Evolutionary conservation across 2,113 vertebrate species (phyloP).

Genomic region (Rattus rattus): DNA sequence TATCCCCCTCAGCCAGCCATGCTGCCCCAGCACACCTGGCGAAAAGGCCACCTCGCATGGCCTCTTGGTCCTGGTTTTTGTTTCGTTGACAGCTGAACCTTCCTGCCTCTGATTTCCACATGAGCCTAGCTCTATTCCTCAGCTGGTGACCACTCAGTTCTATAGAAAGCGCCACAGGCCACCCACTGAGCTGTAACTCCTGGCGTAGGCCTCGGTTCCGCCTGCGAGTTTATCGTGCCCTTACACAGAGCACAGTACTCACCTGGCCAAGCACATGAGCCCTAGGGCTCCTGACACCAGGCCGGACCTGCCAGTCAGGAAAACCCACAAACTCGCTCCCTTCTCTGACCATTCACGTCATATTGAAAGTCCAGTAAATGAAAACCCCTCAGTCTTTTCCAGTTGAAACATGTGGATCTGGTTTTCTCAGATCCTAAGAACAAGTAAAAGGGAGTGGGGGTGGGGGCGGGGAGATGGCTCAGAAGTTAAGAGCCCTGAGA

Average conservation of each 20-base stretch:
- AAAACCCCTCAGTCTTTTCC: background rate
- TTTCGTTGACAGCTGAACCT: background rate
- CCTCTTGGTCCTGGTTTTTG: background rate
- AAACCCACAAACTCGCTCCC: background rate
- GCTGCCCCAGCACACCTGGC: background rate
- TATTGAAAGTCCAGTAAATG: background rate
- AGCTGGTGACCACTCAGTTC: background rate
- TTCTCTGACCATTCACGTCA: background rate
- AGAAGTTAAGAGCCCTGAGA: background rate
- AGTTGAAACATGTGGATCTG: background rate
- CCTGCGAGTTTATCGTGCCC: background rate
- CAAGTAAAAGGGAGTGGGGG: background rate
- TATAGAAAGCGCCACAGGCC: background rate
- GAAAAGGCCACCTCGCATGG: no score
- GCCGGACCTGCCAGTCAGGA: background rate
- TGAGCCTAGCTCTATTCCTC: background rate
- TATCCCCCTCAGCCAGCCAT: background rate
- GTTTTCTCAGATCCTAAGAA: background rate
- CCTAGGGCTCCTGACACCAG: background rate
- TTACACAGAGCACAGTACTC: background rate
- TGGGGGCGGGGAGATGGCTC: no score
- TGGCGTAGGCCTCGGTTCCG: background rate
- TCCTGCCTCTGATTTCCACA: background rate
- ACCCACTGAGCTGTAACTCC: background rate
- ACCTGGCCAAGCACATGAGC: rapidly evolving